Percentiles rank a stretch among this genome's conserved stretches.
These are phyloP conservation scores for Alouatta palliata DNA, from an alignment of 2,113 vertebrate species.

Conservation along the genomic window DNA sequence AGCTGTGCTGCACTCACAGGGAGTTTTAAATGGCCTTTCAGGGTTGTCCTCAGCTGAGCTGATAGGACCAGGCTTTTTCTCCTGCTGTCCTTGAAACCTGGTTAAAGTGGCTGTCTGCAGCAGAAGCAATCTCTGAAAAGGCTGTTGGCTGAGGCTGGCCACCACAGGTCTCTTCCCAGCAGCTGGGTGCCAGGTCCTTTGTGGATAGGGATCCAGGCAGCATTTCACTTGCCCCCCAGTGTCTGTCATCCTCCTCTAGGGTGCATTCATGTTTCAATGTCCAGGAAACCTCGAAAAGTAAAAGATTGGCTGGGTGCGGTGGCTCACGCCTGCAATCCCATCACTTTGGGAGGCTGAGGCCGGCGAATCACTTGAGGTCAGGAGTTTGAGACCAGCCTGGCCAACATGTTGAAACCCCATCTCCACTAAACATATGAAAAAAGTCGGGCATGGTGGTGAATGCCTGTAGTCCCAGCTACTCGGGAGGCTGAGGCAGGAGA, in stretches of 20 bases:
- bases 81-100: neutral
- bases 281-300: neutral
- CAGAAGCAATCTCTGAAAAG: neutral
- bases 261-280: neutral
- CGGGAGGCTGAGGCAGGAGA: no score
- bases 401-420: no score
- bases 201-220: no score
- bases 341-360: no score
- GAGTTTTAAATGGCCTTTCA: neutral
- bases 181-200: neutral
- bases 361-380: no score
- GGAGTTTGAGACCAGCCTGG: no score
- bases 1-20: fast-evolving
- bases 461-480: no score
- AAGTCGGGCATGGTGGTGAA: no score
- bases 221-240: fast-evolving
- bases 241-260: neutral
- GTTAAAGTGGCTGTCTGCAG: neutral
- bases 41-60: neutral
- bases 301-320: fast-evolving
- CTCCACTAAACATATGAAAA: no score
- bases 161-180: neutral
- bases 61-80: neutral
- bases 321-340: no score
- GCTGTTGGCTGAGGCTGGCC: neutral